Percentiles rank a stretch among this genome's conserved stretches.
phyloP scores from a whole-genome alignment of 2,888 invertebrate species.

The Chrysodeixis includens region DNA sequence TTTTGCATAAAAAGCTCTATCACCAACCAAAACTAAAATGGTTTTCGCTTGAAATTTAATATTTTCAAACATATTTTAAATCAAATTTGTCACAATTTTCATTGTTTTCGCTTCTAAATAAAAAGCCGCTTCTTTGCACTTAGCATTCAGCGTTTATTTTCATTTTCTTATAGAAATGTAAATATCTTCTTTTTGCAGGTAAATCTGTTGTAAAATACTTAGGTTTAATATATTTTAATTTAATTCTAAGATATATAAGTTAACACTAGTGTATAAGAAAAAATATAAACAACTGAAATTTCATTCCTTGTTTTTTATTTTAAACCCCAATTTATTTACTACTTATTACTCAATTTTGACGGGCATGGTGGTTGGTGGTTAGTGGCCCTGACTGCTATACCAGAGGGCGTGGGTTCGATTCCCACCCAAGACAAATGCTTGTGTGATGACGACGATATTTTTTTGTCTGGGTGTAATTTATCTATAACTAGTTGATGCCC shows the following conservation, averaged over 20 bases:
- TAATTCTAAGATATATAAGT: constrained; percentile 34
- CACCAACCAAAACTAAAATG: too few species aligned
- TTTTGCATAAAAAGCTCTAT: too few species aligned
- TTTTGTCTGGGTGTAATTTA: too few species aligned
- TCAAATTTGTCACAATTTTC: constrained; percentile 18
- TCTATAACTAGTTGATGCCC: too few species aligned
- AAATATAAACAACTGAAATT: constrained; percentile 55
- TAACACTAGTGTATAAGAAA: constrained; percentile 53
- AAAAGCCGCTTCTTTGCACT: constrained; percentile 13
- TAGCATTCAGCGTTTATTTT: constrained; percentile 25
- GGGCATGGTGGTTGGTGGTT: too few species aligned
- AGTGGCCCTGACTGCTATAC: too few species aligned
- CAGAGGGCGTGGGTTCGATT: too few species aligned
- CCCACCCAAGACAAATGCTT: too few species aligned
- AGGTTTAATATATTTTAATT: constrained; percentile 50
- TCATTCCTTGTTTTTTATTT: constrained; percentile 38
- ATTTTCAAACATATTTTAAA: constrained; percentile 7
- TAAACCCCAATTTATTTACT: too few species aligned
- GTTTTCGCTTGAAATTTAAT: constrained; percentile 16
- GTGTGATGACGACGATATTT: too few species aligned
- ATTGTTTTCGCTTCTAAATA: constrained; percentile 18
- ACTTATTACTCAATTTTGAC: too few species aligned
- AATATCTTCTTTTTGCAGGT: constrained; percentile 34
- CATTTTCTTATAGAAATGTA: constrained; percentile 39
- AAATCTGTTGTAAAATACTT: constrained; percentile 54